A percentile compares a stretch with the other conserved stretches of the same genome.
These are phyloP conservation scores for Rhinolophus sinicus DNA, from an alignment of 2,113 vertebrate genomes.

Conservation along the genomic window DNA sequence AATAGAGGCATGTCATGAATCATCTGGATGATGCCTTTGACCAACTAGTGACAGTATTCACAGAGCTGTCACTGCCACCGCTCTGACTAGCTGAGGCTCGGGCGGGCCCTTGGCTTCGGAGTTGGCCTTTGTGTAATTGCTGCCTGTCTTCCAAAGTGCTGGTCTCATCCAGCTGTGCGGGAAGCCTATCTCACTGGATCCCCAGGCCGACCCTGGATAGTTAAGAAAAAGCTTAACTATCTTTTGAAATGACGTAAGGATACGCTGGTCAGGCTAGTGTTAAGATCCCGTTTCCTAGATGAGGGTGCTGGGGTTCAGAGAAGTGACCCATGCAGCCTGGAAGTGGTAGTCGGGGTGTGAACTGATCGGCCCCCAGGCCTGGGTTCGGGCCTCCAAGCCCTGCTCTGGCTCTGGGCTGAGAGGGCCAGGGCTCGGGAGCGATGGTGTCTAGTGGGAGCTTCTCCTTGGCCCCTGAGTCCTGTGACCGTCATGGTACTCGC, in stretches of 20 bases:
- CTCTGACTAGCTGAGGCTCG: neutral
- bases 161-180: neutral
- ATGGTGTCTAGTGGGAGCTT: accelerated
- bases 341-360: neutral
- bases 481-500: accelerated
- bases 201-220: neutral
- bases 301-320: neutral
- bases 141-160: neutral
- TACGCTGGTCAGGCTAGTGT: neutral
- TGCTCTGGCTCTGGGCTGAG: neutral
- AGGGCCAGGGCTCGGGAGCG: neutral
- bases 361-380: neutral
- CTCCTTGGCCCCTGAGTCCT: neutral
- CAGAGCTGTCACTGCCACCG: neutral
- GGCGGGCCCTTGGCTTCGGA: neutral
- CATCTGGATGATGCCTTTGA: neutral
- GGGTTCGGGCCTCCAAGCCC: neutral
- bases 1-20: neutral
- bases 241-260: neutral
- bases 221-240: neutral
- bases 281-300: neutral
- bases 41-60: neutral
- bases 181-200: neutral
- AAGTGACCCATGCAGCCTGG: neutral
- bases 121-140: neutral